These are phyloP conservation scores for Caenorhabditis inopinata DNA, from an alignment of 1,140 invertebrate genomes.

Conservation along the genomic window DNA sequence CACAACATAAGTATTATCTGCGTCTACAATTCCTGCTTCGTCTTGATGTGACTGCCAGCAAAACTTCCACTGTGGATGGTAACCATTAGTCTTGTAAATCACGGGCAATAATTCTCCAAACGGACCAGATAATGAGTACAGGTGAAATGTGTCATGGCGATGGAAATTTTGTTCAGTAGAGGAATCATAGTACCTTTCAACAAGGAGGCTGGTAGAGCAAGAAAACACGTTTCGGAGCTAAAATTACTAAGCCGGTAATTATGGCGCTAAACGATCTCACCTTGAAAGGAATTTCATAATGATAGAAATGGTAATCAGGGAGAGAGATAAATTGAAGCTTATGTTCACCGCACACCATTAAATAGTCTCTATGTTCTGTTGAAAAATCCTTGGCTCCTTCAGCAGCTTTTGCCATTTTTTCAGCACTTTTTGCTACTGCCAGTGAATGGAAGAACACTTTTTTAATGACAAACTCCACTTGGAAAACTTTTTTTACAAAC, in stretches of 20 bases:
- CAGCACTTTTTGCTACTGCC: neutral
- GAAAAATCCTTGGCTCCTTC: too few relatives aligned
- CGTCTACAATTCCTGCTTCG: neutral
- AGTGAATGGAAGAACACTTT: neutral
- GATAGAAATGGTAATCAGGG: neutral
- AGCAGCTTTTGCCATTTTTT: neutral
- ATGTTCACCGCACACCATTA: neutral
- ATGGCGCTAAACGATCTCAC: neutral
- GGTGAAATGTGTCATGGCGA: neutral
- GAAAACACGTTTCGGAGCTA: neutral
- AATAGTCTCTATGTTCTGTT: neutral
- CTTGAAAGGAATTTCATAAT: slow-evolving; percentile 26
- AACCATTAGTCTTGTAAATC: neutral
- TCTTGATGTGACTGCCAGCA: slow-evolving; percentile 19
- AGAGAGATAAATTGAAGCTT: neutral
- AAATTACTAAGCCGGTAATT: neutral
- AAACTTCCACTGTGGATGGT: slow-evolving; percentile 1
- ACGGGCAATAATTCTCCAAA: neutral
- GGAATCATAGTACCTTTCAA: neutral
- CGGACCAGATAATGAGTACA: neutral
- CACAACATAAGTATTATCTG: neutral
- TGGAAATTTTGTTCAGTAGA: slow-evolving; percentile 1
- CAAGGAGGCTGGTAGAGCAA: neutral
- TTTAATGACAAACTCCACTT: neutral
- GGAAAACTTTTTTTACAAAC: neutral